Evolutionary conservation across 2,888 invertebrate genomes (phyloP).

Genomic region (Campaea margaritaria): DNA sequence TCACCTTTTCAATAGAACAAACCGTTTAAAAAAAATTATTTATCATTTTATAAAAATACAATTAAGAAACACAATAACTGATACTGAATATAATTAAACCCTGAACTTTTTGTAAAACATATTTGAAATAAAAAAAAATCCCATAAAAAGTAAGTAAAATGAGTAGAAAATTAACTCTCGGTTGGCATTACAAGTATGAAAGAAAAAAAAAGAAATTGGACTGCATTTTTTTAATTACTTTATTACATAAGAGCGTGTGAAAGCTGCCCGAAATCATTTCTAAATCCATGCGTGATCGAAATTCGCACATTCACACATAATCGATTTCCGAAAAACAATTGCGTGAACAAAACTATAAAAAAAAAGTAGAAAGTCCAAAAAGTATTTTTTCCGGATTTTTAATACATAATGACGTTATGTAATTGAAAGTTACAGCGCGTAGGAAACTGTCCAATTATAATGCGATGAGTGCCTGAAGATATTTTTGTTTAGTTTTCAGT

Average conservation of each 20-base stretch:
- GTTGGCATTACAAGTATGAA: no score
- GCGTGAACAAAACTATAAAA: constrained; percentile 70
- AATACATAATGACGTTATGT: constrained; percentile 76
- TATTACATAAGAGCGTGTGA: constrained; percentile 7
- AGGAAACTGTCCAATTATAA: constrained; percentile 81
- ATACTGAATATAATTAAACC: no score
- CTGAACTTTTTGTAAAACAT: no score
- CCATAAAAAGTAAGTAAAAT: no score
- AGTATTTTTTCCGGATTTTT: constrained; percentile 72
- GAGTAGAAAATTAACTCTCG: no score
- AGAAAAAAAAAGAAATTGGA: neutral
- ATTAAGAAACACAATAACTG: no score
- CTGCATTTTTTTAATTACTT: neutral
- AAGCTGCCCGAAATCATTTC: constrained; percentile 22
- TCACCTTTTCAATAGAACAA: no score
- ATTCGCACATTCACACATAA: constrained; percentile 42
- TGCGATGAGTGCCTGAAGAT: constrained; percentile 49
- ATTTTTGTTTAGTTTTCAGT: constrained; percentile 5
- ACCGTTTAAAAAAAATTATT: no score
- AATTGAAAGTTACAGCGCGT: constrained; percentile 60
- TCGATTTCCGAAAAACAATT: constrained; percentile 48
- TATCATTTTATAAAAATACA: no score
- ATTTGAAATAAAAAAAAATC: no score
- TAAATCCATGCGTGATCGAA: constrained; percentile 21
- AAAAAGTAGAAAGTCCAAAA: constrained; percentile 73